Evolutionary conservation across 1,140 invertebrate species (phyloP), one percentile per base, ranked within the genome.

Genomic region (Lepidurus arcticus): DNA sequence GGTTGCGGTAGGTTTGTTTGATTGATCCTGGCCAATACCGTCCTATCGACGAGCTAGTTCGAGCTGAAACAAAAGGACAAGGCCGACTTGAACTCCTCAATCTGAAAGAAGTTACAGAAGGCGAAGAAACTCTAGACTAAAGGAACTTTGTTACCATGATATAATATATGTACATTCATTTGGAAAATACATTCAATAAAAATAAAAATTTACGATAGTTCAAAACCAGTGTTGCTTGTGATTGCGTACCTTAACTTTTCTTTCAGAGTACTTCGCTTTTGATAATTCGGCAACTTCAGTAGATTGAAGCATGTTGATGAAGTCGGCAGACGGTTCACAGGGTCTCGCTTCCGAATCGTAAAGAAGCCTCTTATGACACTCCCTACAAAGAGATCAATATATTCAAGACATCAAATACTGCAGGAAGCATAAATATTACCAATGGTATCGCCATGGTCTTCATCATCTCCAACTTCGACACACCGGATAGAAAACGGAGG

Each of bases 221-320:
- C 98, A 87, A 99, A 99, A 11, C 98, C 98, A 16, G 98, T 98
- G 85, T 99, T 98, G 82, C 95, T 97, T 74, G 93, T 93, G 16
- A 99, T 96, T 0, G 98, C 97, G 85, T 99, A 99, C 76, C 96
- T 89, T 3, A 99, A 86, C 87, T 99, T 99, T 81, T 99, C 97
- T 42, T 95, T 87, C 10, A 99, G 86, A 1, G 95, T 97, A 81
- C 92, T 92, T 83, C 97, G 96, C 85, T 97, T 97, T 84, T 97
- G 95, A 85, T 99, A 99, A 86, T 99, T 99, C 76, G 98, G 98
- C 82, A 99, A 87, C 85, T 99, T 99, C 13, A 99, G 88, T 42
- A 99, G 88, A 87, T 99, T 99, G 86, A 99, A 99, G 85, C 98
- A 99, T 0, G 98, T 99, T 0, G 98, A 99, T 0, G 97, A 98